Percentiles rank a stretch among this genome's conserved stretches.
phyloP scores from a whole-genome alignment of 2,113 vertebrate species.

The Limanda limanda region DNA sequence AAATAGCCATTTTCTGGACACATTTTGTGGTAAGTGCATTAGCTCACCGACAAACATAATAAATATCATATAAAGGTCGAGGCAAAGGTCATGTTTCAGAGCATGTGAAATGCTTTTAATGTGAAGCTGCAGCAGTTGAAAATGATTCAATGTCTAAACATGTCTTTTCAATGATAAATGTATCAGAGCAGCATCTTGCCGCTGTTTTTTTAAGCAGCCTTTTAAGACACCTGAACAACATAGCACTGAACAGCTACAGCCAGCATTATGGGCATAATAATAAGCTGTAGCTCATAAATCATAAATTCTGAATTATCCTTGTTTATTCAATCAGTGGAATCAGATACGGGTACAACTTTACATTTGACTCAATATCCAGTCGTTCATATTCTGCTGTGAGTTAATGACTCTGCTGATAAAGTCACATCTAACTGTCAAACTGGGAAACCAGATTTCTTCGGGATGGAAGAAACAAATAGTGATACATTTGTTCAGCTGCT shows the following conservation, averaged over 20 bases:
- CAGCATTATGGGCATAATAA: too few relatives aligned
- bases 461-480: neutral
- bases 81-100: neutral
- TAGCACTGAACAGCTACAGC: too few relatives aligned
- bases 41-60: too few relatives aligned
- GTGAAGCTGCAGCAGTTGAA: neutral
- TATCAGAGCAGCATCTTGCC: too few relatives aligned
- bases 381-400: too few relatives aligned
- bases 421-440: neutral
- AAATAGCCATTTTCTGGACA: neutral
- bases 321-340: neutral
- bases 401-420: neutral
- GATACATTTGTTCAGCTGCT: slow-evolving; percentile 1
- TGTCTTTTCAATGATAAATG: too few relatives aligned
- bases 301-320: neutral
- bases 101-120: neutral
- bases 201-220: too few relatives aligned
- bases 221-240: too few relatives aligned
- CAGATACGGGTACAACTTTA: neutral
- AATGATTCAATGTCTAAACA: neutral
- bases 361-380: neutral
- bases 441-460: too few relatives aligned
- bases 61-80: neutral
- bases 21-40: too few relatives aligned
- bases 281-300: neutral